Evolutionary conservation across 2,113 vertebrate genomes (phyloP).

Genomic region (Notarius quadriscutis): DNA sequence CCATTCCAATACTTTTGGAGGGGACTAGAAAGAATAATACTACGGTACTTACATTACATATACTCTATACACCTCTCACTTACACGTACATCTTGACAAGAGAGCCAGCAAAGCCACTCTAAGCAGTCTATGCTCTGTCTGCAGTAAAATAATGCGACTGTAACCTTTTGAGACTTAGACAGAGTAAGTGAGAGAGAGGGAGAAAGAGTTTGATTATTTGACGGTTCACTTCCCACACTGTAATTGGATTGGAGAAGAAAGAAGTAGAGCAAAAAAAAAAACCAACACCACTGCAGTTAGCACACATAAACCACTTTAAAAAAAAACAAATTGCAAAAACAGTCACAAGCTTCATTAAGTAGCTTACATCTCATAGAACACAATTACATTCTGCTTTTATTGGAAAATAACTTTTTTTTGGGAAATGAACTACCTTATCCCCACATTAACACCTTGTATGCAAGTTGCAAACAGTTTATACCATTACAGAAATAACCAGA

Average conservation of each 20-base stretch:
- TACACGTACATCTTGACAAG: background rate
- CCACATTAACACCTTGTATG: background rate
- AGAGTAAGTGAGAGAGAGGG: background rate
- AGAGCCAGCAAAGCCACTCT: background rate
- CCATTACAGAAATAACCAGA: background rate
- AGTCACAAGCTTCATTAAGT: constrained; percentile 1
- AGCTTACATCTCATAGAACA: background rate
- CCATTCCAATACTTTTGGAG: background rate
- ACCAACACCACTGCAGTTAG: background rate
- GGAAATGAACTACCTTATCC: background rate
- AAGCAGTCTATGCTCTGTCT: background rate
- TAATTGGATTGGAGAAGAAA: constrained; percentile 51
- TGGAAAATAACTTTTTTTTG: background rate
- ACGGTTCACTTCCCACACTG: constrained; percentile 43
- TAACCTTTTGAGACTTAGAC: constrained; percentile 18
- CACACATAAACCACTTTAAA: background rate
- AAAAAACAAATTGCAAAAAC: background rate
- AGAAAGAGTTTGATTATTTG: constrained; percentile 47
- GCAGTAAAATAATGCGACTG: constrained; percentile 17
- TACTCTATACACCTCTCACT: background rate
- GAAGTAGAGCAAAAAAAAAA: background rate
- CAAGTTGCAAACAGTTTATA: background rate
- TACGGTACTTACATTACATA: constrained; percentile 9
- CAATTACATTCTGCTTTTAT: background rate
- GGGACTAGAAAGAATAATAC: background rate